Conservation (phyloP, 2,113 vertebrate species). For the Sporophila hypoxantha region DNA sequence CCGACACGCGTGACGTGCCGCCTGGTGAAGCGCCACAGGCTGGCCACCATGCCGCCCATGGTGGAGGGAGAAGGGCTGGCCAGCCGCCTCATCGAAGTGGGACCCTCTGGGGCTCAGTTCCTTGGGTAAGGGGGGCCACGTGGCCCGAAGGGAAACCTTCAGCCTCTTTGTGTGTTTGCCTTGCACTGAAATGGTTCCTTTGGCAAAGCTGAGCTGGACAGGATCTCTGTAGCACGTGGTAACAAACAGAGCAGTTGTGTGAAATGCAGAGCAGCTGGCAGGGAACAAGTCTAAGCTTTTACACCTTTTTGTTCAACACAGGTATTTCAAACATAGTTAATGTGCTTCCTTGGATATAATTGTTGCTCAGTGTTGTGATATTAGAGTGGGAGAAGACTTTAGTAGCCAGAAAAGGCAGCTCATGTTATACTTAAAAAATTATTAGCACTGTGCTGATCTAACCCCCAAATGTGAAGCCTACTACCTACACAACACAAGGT, state of each 20-base stretch:
- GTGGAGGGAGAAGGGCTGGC: constrained; percentile 94
- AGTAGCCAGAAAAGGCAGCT: neutral
- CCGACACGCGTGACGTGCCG: constrained; percentile 94
- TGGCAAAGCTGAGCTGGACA: neutral
- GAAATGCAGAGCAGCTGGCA: neutral
- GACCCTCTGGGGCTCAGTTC: constrained; percentile 94
- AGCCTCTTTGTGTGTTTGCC: neutral
- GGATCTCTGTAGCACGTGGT: neutral
- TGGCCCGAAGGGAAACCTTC: neutral
- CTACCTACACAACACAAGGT: neutral
- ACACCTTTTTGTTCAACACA: neutral
- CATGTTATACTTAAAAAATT: neutral
- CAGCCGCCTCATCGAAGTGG: constrained; percentile 92
- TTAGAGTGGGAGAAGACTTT: neutral
- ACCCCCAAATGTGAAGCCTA: neutral
- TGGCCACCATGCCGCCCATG: constrained; percentile 96
- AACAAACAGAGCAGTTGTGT: fast-evolving
- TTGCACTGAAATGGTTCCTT: neutral
- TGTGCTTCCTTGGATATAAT: neutral
- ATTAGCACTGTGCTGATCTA: neutral
- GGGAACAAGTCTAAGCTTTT: neutral
- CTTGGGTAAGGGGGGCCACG: constrained; percentile 86
- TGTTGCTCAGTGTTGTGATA: neutral
- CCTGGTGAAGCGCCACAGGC: constrained; percentile 90
- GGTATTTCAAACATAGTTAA: neutral